Evolutionary conservation across 2,888 invertebrate genomes (phyloP).

Genomic region (Dicyrtomina minuta): DNA sequence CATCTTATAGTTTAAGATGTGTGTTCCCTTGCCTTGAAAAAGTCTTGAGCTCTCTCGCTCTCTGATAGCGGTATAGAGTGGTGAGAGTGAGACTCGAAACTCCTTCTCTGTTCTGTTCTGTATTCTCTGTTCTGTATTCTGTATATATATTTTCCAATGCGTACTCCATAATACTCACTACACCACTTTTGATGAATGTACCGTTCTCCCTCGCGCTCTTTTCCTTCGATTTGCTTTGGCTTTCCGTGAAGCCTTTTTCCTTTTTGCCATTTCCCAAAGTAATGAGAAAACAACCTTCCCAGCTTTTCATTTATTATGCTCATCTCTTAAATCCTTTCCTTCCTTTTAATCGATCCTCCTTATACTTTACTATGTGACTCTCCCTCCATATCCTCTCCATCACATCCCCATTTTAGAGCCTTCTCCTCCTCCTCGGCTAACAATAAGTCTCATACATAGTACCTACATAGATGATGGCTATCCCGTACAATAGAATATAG

Average conservation of each 20-base stretch:
- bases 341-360: neutral
- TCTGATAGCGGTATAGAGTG: conserved; percentile 21
- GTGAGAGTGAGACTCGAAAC: conserved; percentile 20
- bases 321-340: neutral
- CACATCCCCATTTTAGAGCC: too few species aligned
- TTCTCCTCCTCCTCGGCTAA: too few species aligned
- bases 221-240: too few species aligned
- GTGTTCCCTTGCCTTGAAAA: conserved; percentile 38
- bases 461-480: too few species aligned
- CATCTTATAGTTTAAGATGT: conserved; percentile 30
- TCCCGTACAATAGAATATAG: too few species aligned
- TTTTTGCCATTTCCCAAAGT: too few species aligned
- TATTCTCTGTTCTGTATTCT: too few species aligned
- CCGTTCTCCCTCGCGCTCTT: conserved; percentile 31
- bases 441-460: too few species aligned
- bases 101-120: conserved; percentile 10
- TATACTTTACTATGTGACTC: neutral
- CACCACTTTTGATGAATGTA: conserved; percentile 40
- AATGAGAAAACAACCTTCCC: neutral
- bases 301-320: neutral
- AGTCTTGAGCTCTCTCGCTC: conserved; percentile 18
- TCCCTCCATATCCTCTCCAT: too few species aligned
- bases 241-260: neutral
- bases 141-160: too few species aligned
- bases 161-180: conserved; percentile 15